Base-by-base conservation (phyloP, 1,140 invertebrate species). In the Zelostemma sp. region DNA sequence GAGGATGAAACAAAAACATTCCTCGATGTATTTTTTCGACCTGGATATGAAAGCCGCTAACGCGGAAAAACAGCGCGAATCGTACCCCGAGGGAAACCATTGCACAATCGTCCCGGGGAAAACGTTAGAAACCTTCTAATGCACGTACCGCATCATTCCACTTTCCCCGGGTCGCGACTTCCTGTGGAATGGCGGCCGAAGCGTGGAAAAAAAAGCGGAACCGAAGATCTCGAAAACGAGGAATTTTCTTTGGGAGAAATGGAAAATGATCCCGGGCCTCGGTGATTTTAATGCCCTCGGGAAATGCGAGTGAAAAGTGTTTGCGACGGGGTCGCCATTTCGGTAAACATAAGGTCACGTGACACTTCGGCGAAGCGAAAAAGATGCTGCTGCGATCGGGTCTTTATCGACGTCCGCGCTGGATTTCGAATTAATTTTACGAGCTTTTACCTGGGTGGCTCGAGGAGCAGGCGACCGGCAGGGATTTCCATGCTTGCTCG, bases 301-400 rank as follows among this genome's bases (percentile, higher is more conserved):
- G 17, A 46, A 46, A 46, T 19, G 9, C 18, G 16, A 17, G 16
- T 1, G 43, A 46, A 50, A 65, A 77, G 64, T 56, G 68, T 75
- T 78, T 73, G 63, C 60, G 62, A 72, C 55, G 68, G 51, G 56
- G 71, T 74, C 80, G 80, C 80, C 81, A 82, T 83, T 81, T 83
- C 80, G 75, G 81, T 83, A 83, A 83, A 83, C 81, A 83, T 46
- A 78, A 28, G 56, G 77, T 83, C 81, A 83, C 81, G 81, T 83
- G 81, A 83, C 73, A 65, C 53, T 58, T 57, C 57, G 25, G 3
- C 31, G 15, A 50, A 50, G 48, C 48, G 15, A 33, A 50, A 21
- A 38, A 33, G 15, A 19, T 48, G 40, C 40, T 41, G 46, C 25
- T 21, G 21, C 8, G 12, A 48, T 48, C 11, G 19, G 33, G 48